phyloP scores from a whole-genome alignment of 2,113 vertebrate genomes.

The Elgaria multicarinata region DNA sequence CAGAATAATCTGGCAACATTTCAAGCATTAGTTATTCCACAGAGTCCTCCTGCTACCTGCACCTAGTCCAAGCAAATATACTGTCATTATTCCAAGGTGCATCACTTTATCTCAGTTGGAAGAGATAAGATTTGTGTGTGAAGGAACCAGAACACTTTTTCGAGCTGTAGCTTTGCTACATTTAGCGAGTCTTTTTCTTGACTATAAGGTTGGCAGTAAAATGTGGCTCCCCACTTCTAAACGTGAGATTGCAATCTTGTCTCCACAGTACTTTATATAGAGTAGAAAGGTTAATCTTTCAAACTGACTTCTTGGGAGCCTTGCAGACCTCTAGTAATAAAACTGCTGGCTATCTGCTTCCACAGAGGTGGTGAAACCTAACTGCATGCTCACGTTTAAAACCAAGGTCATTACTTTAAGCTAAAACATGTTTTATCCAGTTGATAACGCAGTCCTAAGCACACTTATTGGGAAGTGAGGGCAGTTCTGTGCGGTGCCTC shows the following conservation, averaged over 20 bases:
- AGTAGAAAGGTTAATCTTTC: slow-evolving; percentile 24
- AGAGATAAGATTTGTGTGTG: not conserved
- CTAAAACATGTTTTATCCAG: not conserved
- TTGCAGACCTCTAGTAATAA: slow-evolving; percentile 6
- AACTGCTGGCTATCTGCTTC: slow-evolving; percentile 1
- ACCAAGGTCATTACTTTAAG: slow-evolving; percentile 17
- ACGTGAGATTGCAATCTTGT: slow-evolving; percentile 23
- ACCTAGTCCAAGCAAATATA: not conserved
- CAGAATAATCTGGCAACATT: not conserved
- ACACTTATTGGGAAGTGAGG: not conserved
- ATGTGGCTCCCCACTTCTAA: not conserved
- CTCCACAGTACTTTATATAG: slow-evolving; percentile 9
- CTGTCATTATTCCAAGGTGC: not conserved
- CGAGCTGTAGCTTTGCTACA: not conserved
- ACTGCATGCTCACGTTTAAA: not conserved
- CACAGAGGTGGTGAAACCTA: not conserved
- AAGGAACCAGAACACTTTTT: not conserved
- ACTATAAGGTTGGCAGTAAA: not conserved
- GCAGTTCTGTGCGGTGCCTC: not conserved
- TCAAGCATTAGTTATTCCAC: not conserved
- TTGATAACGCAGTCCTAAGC: not conserved
- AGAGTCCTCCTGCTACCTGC: not conserved
- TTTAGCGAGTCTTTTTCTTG: not conserved
- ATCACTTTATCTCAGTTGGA: not conserved
- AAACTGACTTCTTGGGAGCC: slow-evolving; percentile 14